A percentile compares a stretch with the other conserved stretches of the same genome.
Evolutionary conservation across 2,888 invertebrate species (phyloP).

Genomic region (Venustoraphidia nigricollis): DNA sequence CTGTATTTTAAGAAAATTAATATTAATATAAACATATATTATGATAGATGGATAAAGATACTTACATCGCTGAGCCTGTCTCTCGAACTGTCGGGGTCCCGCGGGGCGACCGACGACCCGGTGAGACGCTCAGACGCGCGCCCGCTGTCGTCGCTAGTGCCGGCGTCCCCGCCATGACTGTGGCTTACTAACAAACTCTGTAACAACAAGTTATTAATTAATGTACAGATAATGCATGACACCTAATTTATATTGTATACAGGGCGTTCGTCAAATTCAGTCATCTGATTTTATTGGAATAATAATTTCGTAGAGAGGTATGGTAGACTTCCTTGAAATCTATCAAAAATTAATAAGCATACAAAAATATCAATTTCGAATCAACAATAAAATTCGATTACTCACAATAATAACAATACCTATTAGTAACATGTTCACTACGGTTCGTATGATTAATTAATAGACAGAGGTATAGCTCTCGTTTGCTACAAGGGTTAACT

Average conservation of each 20-base stretch:
- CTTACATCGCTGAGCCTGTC: slow-evolving; percentile 78
- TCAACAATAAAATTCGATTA: no score
- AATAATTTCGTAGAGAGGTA: no score
- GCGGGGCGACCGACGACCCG: slow-evolving; percentile 57
- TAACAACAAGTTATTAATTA: slow-evolving; percentile 21
- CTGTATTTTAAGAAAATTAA: no score
- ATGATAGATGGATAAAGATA: slow-evolving; percentile 14
- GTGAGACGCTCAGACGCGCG: slow-evolving; percentile 67
- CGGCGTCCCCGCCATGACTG: slow-evolving; percentile 39
- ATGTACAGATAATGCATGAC: slow-evolving; percentile 6
- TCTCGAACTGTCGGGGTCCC: slow-evolving; percentile 68
- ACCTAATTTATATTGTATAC: slow-evolving; percentile 7
- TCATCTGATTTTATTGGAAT: neutral
- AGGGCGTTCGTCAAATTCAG: neutral
- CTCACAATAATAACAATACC: no score
- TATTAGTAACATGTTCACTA: no score
- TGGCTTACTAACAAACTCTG: slow-evolving; percentile 58
- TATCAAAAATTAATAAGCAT: no score
- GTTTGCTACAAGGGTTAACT: no score
- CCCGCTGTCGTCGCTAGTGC: slow-evolving; percentile 73
- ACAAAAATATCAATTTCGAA: no score
- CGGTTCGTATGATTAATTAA: no score
- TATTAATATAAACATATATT: no score
- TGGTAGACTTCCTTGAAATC: no score
- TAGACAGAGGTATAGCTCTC: no score